phyloP scores from a whole-genome alignment of 2,113 vertebrate genomes.

The Pelusios castaneus region DNA sequence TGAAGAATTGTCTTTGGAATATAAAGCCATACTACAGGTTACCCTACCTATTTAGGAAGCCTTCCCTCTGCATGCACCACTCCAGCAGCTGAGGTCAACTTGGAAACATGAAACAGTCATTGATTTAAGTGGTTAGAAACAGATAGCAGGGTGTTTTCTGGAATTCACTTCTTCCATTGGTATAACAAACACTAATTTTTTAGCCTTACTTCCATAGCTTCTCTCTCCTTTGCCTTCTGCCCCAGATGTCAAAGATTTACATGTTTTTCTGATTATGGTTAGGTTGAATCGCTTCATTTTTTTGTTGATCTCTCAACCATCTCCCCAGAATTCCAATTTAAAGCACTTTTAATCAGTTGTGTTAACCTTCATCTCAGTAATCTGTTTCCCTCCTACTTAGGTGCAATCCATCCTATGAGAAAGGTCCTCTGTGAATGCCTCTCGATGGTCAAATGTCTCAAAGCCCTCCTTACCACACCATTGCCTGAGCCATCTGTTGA shows the following conservation, averaged over 20 bases:
- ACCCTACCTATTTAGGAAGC: background rate
- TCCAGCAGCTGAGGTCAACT: background rate
- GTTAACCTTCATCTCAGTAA: no score
- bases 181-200: background rate
- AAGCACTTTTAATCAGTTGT: no score
- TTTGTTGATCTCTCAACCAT: background rate
- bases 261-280: background rate
- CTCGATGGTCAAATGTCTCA: no score
- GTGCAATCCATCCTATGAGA: no score
- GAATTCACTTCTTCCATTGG: background rate
- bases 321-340: no score
- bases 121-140: background rate
- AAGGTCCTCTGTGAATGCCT: no score
- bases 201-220: background rate
- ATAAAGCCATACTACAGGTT: background rate
- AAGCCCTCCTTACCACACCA: no score
- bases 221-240: background rate
- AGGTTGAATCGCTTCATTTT: background rate
- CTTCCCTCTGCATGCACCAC: rapidly evolving
- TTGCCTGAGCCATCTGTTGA: no score
- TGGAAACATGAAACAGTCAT: background rate
- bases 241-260: background rate
- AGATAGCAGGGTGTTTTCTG: background rate
- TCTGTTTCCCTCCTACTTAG: no score
- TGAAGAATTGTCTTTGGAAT: background rate